Conservation (phyloP, 2,113 vertebrate genomes). For the Choloepus hoffmanni region DNA sequence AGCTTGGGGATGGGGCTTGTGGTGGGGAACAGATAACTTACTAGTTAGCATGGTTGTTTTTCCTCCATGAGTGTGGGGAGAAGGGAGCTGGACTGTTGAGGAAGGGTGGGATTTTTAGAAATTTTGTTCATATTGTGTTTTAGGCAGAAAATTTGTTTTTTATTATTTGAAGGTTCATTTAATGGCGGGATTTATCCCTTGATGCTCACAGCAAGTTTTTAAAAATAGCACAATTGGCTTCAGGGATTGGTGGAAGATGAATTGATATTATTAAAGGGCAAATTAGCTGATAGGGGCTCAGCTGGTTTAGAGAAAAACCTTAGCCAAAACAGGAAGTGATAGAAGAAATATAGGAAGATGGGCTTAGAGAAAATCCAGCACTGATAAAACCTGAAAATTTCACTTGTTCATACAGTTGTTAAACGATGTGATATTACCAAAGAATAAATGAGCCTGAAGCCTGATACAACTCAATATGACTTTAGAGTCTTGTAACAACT, state of each 20-base stretch:
- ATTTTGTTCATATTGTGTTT: background rate
- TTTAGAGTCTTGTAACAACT: background rate
- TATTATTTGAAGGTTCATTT: constrained; percentile 5
- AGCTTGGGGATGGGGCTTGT: background rate
- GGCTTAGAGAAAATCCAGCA: background rate
- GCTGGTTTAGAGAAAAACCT: constrained; percentile 27
- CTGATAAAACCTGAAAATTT: constrained; percentile 31
- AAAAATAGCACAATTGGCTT: background rate
- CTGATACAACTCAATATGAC: background rate
- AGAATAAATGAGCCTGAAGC: constrained; percentile 30
- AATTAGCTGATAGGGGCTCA: background rate
- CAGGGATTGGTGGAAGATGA: constrained; percentile 23
- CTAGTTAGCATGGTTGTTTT: background rate
- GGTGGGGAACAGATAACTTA: background rate
- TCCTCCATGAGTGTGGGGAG: background rate
- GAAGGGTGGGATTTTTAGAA: background rate
- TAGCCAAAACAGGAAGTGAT: background rate
- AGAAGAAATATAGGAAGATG: constrained; percentile 7
- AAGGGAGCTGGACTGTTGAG: background rate
- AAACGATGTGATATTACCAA: constrained; percentile 30
- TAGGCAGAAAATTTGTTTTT: background rate
- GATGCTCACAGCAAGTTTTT: background rate
- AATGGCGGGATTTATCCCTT: constrained; percentile 22
- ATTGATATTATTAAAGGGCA: constrained; percentile 5
- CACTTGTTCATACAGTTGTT: background rate